Percentiles rank a stretch among this genome's conserved stretches.
Evolutionary conservation across 1,140 invertebrate genomes (phyloP).

Genomic region (Coelopa frigida): DNA sequence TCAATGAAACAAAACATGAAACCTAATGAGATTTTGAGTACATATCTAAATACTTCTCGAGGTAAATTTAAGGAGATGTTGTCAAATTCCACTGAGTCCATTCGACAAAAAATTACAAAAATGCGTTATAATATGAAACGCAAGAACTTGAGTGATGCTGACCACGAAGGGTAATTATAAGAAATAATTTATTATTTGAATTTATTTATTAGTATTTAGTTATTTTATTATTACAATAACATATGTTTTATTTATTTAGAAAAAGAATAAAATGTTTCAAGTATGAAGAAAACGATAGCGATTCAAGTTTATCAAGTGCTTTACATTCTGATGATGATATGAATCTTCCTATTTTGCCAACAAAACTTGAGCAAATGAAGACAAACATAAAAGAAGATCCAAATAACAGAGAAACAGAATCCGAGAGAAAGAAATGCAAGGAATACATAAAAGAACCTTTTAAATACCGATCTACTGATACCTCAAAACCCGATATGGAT

Average conservation of each 20-base stretch:
- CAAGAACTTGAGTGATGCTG: too few species aligned
- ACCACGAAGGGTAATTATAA: too few species aligned
- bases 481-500: conserved; percentile 27
- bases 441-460: background rate
- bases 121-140: background rate
- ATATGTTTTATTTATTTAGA: too few species aligned
- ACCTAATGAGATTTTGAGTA: too few species aligned
- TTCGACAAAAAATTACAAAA: conserved; percentile 4
- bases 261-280: too few species aligned
- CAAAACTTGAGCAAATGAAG: conserved; percentile 7
- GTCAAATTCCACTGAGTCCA: conserved; percentile 2
- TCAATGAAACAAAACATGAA: conserved; percentile 1
- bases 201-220: background rate
- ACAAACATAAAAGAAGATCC: too few species aligned
- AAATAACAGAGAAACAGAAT: too few species aligned
- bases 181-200: background rate
- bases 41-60: background rate
- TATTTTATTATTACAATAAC: too few species aligned
- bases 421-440: conserved; percentile 7
- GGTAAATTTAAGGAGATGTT: conserved; percentile 6
- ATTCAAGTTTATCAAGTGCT: conserved; percentile 7
- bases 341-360: background rate
- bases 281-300: background rate
- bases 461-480: background rate
- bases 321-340: conserved; percentile 2